Evolutionary conservation across 2,113 vertebrate genomes (phyloP), one percentile per base, ranked within the genome.

Genomic region (Malurus alboscapulatus): DNA sequence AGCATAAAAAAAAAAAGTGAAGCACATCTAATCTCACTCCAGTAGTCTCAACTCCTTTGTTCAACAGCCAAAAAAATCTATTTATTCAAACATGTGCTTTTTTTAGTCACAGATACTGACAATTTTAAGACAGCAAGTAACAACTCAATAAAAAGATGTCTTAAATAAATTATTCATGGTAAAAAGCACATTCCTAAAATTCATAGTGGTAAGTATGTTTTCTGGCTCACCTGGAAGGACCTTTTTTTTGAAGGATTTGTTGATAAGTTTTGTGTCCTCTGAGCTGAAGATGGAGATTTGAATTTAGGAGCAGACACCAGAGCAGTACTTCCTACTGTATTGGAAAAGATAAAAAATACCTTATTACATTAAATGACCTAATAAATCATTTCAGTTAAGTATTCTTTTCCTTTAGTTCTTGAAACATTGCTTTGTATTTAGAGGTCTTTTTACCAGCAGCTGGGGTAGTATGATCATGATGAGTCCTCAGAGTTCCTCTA

Each of bases 401-500:
- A 7, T 61, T 58, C 38, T 73, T 82, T 72, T 58, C 9, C 9
- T 74, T 85, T 80, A 32, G 20, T 55, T 59, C 59, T 48, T 53
- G 34, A 85, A 93, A 59, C 32, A 59, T 1, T 83, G 40, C 34
- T 89, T 81, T 72, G 74, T 22, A 87, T 91, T 84, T 87, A 66
- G 24, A 92, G 68, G 53, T 38, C 47, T 44, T 47, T 78, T 98
- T 98, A 99, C 98, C 98, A 88, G 96, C 87, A 78, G 96, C 55
- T 58, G 98, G 98, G 26, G 98, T 98, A 40, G 98, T 98, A 24
- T 92, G 96, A 92, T 98, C 98, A 62, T 97, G 98, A 84, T 98
- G 98, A 54, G 98, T 98, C 76, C 98, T 97, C 20, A 88, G 97
- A 50, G 88, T 34, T 62, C 96, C 95, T 75, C 96, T 96, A 67